Evolutionary conservation across 35 echinoderm and acorn worm species (phyloP), one percentile per base, ranked within the genome.

Genomic region (Eucidaris tribuloides): DNA sequence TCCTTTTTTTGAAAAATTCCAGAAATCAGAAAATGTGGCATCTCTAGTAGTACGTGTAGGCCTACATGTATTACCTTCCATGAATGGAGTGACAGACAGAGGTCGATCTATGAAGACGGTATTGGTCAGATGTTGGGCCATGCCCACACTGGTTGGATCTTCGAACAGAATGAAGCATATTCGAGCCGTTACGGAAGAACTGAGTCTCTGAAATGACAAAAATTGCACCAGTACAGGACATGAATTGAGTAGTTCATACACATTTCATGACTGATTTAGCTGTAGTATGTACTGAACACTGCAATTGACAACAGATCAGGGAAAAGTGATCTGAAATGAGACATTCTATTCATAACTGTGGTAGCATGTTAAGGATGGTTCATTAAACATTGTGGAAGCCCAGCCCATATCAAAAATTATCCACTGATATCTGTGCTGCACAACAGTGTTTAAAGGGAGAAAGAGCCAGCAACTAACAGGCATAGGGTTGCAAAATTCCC

Each of bases 41-140:
- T n/a, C n/a, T n/a, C n/a, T 14, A 55, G 50, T 13, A 14, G 50
- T 55, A 55, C 50, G 22, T 55, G 13, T 52, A 18, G 32, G 7
- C 13, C 42, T 13, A 17, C 20, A 7, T 23, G 27, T 52, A 82
- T 79, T 85, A 97, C 89, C 90, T 70, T 97, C 94, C 42, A 57
- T 57, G 27, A 54, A 88, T 31, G 94, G 89, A 70, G 88, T 64
- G 14, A 97, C 82, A 65, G 76, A 80, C 40, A 97, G 77, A 27
- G 94, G 90, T 52, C 90, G 84, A 59, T 97, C 89, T 41, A 97
- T 87, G 59, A 97, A 97, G 3, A 97, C 94, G 2, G 94, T 97
- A 65, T 97, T 97, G 70, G 94, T 92, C 7, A 97, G 84, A 78
- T 97, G 94, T 46, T 97, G 94, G 27, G 94, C 94, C 50, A 97